Evolutionary conservation across 2,113 vertebrate species (phyloP), one percentile per base, ranked within the genome.

Genomic region (Pterophyllum scalare): DNA sequence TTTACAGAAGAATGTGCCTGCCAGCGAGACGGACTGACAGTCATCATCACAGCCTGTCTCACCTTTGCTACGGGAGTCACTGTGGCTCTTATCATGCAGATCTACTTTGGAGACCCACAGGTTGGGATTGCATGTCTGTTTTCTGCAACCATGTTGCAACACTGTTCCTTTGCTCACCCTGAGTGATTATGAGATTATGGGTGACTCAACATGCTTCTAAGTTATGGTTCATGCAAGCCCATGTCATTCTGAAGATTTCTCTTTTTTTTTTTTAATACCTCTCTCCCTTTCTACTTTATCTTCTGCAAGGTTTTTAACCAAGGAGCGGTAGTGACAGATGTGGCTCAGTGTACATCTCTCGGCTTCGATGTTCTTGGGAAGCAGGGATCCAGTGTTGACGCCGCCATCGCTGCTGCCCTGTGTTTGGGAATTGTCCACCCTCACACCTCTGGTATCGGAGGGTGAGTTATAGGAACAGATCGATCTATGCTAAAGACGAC

Each of bases 81-180:
- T 0, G 94, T 99, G 60, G 98, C 98, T 10, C 97, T 99, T 43
- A 96, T 99, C 86, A 97, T 99, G 96, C 98, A 99, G 95, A 98
- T 99, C 93, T 99, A 99, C 92, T 97, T 99, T 75, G 98, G 98
- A 72, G 97, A 98, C 87, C 97, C 98, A 49, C 98, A 99, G 97
- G 98, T 99, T 88, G 3, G 43, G 7, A 3, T 1, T 40, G 17
- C 7, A 20, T 40, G 2, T 22, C 8, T 59, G 49, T 15, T 22
- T 33, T 40, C 31, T 43, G 52, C 22, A 22, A 2, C 31, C n/a
- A 17, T 61, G 33, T 67, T 72, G 28, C 58, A 77, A 59, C 22
- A 28, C 3, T 46, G 35, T 40, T 58, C 31, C 19, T 67, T 78
- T 59, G 40, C 9, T 70, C 14, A 20, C 10, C n/a, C 31, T 33